Conservation (phyloP, 2,888 invertebrate species). For the Coremacera marginata region DNA sequence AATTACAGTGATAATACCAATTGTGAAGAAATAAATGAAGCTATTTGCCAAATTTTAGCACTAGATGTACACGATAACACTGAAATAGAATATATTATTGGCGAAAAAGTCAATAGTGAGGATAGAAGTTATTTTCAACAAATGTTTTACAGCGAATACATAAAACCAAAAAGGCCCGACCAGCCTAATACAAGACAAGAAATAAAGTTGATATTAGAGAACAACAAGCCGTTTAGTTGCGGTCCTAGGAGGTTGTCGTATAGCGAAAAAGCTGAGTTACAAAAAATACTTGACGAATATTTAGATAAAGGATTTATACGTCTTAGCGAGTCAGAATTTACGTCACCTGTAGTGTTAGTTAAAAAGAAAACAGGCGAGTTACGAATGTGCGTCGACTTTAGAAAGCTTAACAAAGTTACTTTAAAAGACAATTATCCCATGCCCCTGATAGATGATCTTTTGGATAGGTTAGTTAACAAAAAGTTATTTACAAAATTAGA, state of each 20-base stretch:
- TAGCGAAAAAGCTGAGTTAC: not conserved
- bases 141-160: too few species aligned
- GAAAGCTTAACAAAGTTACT: not conserved
- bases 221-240: not conserved
- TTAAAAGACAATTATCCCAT: not conserved
- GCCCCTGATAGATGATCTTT: not conserved
- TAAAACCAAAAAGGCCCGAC: too few species aligned
- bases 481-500: not conserved
- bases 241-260: not conserved
- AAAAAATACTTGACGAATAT: not conserved
- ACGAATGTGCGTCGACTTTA: not conserved
- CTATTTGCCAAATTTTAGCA: too few species aligned
- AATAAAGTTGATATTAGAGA: too few species aligned
- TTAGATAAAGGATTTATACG: not conserved
- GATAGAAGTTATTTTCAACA: too few species aligned
- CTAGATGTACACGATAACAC: too few species aligned
- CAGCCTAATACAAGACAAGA: too few species aligned
- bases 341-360: not conserved
- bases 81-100: too few species aligned
- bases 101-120: too few species aligned
- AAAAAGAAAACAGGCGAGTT: not conserved
- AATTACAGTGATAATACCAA: too few species aligned
- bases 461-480: not conserved
- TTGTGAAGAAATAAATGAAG: too few species aligned
- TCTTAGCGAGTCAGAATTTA: not conserved